These are phyloP conservation scores for Eupithecia dodoneata DNA, from an alignment of 2,888 invertebrate genomes.

Conservation along the genomic window DNA sequence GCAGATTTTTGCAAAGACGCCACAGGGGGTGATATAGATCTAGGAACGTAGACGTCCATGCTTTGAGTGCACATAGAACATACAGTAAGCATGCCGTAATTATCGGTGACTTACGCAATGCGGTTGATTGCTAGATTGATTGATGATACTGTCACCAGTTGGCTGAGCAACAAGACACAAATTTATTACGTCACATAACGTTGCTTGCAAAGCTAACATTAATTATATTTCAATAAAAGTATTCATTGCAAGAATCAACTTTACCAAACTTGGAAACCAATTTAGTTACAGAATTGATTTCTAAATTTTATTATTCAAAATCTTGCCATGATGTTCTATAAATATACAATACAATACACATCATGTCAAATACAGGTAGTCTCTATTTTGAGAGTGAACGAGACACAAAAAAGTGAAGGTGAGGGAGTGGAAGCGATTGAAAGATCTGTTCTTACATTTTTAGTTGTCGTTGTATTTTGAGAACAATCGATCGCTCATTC, in stretches of 20 bases:
- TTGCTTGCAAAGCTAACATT: slow-evolving; percentile 71
- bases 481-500: no score
- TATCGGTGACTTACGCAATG: slow-evolving; percentile 92
- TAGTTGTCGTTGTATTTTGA: no score
- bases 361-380: slow-evolving; percentile 5
- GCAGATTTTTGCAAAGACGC: slow-evolving; percentile 47
- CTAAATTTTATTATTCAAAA: slow-evolving; percentile 12
- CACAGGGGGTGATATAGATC: slow-evolving; percentile 49
- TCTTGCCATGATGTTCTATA: slow-evolving; percentile 49
- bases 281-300: background rate
- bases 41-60: slow-evolving; percentile 66
- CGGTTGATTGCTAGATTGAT: slow-evolving; percentile 96
- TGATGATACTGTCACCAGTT: slow-evolving; percentile 96
- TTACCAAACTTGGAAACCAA: slow-evolving; percentile 13
- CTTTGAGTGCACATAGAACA: slow-evolving; percentile 71
- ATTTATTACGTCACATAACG: slow-evolving; percentile 79
- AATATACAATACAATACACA: slow-evolving; percentile 24
- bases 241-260: slow-evolving; percentile 44
- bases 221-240: slow-evolving; percentile 43
- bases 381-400: no score
- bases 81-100: slow-evolving; percentile 68
- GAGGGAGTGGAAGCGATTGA: no score
- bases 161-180: slow-evolving; percentile 88
- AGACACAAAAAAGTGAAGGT: no score
- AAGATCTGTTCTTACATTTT: no score